phyloP scores from a whole-genome alignment of 2,888 invertebrate genomes.

The Spodoptera littoralis region DNA sequence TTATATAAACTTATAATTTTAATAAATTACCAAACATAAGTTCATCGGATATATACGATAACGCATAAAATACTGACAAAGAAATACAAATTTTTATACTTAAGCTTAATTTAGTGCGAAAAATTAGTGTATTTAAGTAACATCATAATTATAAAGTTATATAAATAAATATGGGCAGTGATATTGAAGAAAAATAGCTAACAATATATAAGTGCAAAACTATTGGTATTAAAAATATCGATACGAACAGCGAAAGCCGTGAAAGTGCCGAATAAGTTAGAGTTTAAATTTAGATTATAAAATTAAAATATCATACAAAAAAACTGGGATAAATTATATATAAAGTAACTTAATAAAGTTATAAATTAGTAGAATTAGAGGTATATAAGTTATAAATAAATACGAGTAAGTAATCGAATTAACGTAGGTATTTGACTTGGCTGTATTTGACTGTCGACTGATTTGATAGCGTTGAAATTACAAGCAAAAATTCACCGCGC shows the following conservation, averaged over 20 bases:
- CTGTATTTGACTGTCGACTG: slow-evolving; percentile 37
- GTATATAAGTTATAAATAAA: slow-evolving; percentile 4
- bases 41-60: no score
- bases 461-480: neutral
- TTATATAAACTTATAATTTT: no score
- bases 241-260: slow-evolving; percentile 50
- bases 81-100: no score
- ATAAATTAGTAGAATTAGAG: slow-evolving; percentile 26
- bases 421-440: slow-evolving; percentile 37
- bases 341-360: slow-evolving; percentile 26
- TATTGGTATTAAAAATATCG: slow-evolving; percentile 55
- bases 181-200: slow-evolving; percentile 4
- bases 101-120: no score
- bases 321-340: slow-evolving; percentile 49
- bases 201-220: slow-evolving; percentile 14
- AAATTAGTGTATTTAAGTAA: no score
- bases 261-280: slow-evolving; percentile 62
- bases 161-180: neutral
- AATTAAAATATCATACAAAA: slow-evolving; percentile 42
- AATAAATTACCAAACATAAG: no score
- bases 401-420: slow-evolving; percentile 28
- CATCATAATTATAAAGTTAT: neutral
- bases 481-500: no score
- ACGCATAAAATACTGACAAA: no score
- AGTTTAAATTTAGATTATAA: slow-evolving; percentile 43